Base-by-base conservation (phyloP, 2,113 vertebrate species). In the Equus quagga region DNA sequence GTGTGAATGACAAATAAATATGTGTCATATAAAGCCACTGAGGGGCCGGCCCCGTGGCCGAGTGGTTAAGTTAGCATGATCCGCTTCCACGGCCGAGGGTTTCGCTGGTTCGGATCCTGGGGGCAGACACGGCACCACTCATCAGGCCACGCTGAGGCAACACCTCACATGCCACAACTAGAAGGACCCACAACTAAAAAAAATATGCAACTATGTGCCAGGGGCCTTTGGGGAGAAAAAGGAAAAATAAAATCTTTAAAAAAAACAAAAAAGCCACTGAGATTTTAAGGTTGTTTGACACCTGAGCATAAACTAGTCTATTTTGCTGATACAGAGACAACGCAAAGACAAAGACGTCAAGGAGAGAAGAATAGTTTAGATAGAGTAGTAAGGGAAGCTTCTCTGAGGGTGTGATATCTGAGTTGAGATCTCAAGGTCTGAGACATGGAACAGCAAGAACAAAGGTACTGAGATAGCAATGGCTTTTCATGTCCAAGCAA, bases 391-490 rank as follows among this genome's bases (percentile, higher is more conserved):
- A 70, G 24, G 6, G 4, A 36, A 49, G 46, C 28, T 64, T 67
- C 51, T 46, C 67, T 41, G 36, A 10, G 5, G 60, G 36, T 3
- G 1, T 23, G 15, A 24, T 3, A 23, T 3, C 19, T 44, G 2
- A 64, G 46, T 28, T 41, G 31, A 36, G n/a, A 18, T 18, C 19
- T 82, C 58, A 26, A 1, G 2, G 19, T 54, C 11, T 78, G 81
- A 79, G 44, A 78, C 56, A 14, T 0, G 5, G 23, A 56, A 54
- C 10, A 65, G 14, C 0, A 0, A 9, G 6, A 62, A 9, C 41
- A 62, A 51, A 73, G 7, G 5, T 17, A 58, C 65, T 19, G 36
- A 33, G 76, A 46, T 36, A 54, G 51, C 36, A 44, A 49, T 12
- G 49, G 49, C 23, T 36, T 28, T 12, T 65, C 21, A n/a, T 31